Evolutionary conservation across 2,797 vertebrate genomes (phyloP), one percentile per base, ranked within the genome.

Genomic region (Diplodus sargus): DNA sequence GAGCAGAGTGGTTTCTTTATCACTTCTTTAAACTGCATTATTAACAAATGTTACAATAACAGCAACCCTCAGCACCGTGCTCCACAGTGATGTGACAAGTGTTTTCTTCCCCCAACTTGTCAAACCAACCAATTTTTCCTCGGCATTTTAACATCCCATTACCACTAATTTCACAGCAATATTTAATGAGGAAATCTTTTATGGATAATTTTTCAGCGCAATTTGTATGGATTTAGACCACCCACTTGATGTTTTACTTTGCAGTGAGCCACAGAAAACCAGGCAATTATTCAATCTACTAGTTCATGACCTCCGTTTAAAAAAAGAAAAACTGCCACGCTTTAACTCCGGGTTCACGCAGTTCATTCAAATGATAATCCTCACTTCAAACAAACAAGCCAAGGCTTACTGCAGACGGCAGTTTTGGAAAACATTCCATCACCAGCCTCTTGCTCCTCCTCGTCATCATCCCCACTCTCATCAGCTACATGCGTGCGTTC

Each of bases 331-430:
- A 81, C 20, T 56, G 65, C 73, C 64, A 62, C 11, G 15, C 52
- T 82, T 86, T 56, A 73, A 81, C 52, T 87, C 66, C 5, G 83
- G 70, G 70, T 90, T 91, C 69, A 82, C n/a, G 59, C 58, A 81
- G 74, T 90, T 88, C 77, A 85, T 84, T 83, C 77, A 84, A 81
- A 89, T 85, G 56, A 82, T 83, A 87, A 90, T 83, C 67, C 70
- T 85, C 64, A 71, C 81, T 85, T 92, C 74, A 91, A 89, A 90
- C 62, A 89, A 82, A 85, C 79, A 83, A 61, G 71, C 56, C 28
- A 76, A 43, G 61, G 62, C 75, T 80, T 79, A 74, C 69, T 52
- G 61, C 64, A 84, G 69, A 81, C 58, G 70, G 49, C 53, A 68
- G 60, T 83, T 34, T 34, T 79, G 67, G 70, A 75, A 39, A 83